These are phyloP conservation scores for Cisticola juncidis DNA, from an alignment of 2,113 vertebrate species.

Conservation along the genomic window DNA sequence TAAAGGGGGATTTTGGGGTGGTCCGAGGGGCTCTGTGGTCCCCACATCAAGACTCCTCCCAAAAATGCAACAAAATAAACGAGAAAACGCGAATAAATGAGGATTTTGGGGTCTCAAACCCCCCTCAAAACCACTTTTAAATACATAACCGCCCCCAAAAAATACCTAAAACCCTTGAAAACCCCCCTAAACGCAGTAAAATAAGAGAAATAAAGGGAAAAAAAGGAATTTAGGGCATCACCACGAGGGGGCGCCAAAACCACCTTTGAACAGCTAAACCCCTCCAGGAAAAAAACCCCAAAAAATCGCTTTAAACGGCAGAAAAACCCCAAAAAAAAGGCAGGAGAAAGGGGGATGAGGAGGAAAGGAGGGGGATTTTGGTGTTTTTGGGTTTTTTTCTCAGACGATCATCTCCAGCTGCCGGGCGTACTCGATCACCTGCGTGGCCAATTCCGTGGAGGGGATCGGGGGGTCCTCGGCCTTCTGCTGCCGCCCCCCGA, in stretches of 20 bases:
- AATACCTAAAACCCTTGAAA: background rate
- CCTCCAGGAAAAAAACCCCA: background rate
- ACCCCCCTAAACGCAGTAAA: background rate
- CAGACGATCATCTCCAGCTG: background rate
- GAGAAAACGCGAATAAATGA: background rate
- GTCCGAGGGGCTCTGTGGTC: too few relatives aligned
- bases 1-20: too few relatives aligned
- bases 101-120: fast-evolving
- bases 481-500: background rate
- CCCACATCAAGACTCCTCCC: too few relatives aligned
- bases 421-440: background rate
- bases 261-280: background rate
- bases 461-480: background rate
- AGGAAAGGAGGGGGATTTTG: fast-evolving
- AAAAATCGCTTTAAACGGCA: background rate
- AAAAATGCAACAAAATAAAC: background rate
- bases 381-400: too few relatives aligned
- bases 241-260: too few relatives aligned
- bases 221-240: too few relatives aligned
- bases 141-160: background rate
- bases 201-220: background rate
- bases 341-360: fast-evolving
- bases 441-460: background rate
- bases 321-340: background rate
- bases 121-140: background rate